Percentiles rank a stretch among this genome's conserved stretches.
Evolutionary conservation across 2,888 invertebrate species (phyloP).

Genomic region (Orthosia cruda): DNA sequence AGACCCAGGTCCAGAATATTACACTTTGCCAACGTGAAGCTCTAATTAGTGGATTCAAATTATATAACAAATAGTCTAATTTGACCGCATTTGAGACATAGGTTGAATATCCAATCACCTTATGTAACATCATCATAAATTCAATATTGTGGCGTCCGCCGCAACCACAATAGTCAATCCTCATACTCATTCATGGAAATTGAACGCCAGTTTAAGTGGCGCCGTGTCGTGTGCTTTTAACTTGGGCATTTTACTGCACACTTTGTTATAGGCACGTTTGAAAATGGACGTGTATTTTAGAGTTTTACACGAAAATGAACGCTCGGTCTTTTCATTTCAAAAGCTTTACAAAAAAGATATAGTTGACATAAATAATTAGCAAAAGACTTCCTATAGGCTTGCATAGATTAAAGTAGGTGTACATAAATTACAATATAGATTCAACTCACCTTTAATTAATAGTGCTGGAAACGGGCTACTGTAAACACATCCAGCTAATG

Average conservation of each 20-base stretch:
- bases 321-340: no score
- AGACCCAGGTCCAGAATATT: not conserved
- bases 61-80: constrained; percentile 5
- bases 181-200: constrained; percentile 19
- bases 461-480: not conserved
- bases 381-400: not conserved
- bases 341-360: not conserved
- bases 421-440: not conserved
- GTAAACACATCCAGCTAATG: not conserved
- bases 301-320: not conserved
- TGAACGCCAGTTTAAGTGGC: not conserved
- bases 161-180: constrained; percentile 19
- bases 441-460: constrained; percentile 1
- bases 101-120: not conserved
- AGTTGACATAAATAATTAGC: not conserved
- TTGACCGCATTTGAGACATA: not conserved
- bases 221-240: not conserved
- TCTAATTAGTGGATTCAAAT: not conserved
- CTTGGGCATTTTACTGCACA: not conserved
- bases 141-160: constrained; percentile 19
- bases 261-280: not conserved
- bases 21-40: not conserved
- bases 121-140: constrained; percentile 7
- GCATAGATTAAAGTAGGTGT: not conserved
- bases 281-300: not conserved